Conservation (phyloP, 92 coral and sea anemone species). For the Meandrina meandrites region DNA sequence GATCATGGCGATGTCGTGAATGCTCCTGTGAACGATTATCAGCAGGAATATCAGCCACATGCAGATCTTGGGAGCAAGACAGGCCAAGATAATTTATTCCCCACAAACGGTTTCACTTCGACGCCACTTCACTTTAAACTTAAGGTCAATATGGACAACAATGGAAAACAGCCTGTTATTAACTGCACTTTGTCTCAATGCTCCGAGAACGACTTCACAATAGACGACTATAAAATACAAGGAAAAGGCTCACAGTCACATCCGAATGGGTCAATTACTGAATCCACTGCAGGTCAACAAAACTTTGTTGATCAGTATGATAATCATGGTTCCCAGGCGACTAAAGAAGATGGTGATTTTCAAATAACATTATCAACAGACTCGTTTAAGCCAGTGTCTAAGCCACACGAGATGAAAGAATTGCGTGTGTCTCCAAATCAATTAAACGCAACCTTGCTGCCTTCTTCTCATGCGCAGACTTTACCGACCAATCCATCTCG, state of each 20-base stretch:
- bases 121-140: constrained; percentile 38
- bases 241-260: not conserved
- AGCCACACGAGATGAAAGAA: not conserved
- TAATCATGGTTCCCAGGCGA: not conserved
- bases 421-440: not conserved
- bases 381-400: not conserved
- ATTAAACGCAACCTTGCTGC: not conserved
- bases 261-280: not conserved
- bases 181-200: constrained; percentile 38
- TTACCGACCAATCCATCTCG: not conserved
- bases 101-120: not conserved
- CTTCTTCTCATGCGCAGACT: not conserved
- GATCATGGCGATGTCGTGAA: not conserved
- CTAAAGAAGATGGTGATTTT: not conserved
- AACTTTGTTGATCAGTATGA: not conserved
- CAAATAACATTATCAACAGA: not conserved
- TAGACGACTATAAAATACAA: not conserved
- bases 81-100: not conserved
- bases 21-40: not conserved
- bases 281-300: not conserved
- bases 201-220: constrained; percentile 5
- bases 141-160: constrained; percentile 27
- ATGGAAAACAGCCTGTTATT: constrained; percentile 5
- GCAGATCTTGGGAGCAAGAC: not conserved
- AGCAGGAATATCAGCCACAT: not conserved